These are phyloP conservation scores for Copidosoma aretas DNA, from an alignment of 2,888 invertebrate species.

Conservation along the genomic window DNA sequence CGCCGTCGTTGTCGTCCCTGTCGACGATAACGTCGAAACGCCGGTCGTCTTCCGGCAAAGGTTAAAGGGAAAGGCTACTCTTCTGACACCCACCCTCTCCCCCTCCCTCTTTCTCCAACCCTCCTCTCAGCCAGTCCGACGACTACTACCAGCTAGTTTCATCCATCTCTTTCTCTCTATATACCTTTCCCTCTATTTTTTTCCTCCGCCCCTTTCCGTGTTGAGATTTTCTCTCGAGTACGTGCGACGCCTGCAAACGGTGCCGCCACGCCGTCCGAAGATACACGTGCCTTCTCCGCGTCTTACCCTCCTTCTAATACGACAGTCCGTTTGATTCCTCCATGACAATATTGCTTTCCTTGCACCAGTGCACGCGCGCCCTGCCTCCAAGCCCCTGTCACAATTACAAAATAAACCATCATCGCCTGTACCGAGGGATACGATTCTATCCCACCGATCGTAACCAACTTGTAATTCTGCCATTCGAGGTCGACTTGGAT, in stretches of 20 bases:
- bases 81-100: not conserved
- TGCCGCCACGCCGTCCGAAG: not conserved
- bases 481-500: too few relatives aligned
- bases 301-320: not conserved
- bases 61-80: conserved; percentile 15
- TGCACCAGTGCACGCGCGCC: too few relatives aligned
- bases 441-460: too few relatives aligned
- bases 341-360: not conserved
- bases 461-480: too few relatives aligned
- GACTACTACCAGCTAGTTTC: not conserved
- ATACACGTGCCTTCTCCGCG: not conserved
- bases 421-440: too few relatives aligned
- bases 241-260: conserved; percentile 35
- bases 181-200: too few relatives aligned
- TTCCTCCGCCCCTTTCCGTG: conserved; percentile 18
- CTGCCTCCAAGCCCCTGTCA: too few relatives aligned
- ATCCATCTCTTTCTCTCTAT: not conserved
- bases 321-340: conserved; percentile 10
- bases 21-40: conserved; percentile 42
- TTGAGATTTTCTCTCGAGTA: conserved; percentile 35
- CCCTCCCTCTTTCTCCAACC: too few relatives aligned
- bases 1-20: not conserved
- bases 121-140: too few relatives aligned
- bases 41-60: conserved; percentile 33
- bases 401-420: too few relatives aligned